Percentiles rank a stretch among this genome's conserved stretches.
Evolutionary conservation across 2,113 vertebrate genomes (phyloP).

Genomic region (Nycticryphes semicollaris): DNA sequence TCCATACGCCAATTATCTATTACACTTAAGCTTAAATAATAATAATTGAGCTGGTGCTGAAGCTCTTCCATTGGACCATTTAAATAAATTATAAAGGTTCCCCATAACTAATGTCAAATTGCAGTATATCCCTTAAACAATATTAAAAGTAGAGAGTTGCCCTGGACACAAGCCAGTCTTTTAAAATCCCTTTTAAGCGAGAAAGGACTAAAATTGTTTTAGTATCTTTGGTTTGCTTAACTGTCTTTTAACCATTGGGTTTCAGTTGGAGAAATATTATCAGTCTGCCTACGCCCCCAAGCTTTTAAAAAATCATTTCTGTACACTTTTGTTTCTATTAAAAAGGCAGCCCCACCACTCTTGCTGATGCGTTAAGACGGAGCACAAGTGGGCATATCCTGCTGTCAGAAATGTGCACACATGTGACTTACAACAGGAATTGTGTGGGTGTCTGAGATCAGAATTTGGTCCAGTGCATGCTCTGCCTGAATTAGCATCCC

Average conservation of each 20-base stretch:
- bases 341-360: not conserved
- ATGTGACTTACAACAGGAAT: not conserved
- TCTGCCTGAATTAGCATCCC: not conserved
- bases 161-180: conserved; percentile 53
- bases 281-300: not conserved
- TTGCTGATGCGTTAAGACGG: not conserved
- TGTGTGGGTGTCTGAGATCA: not conserved
- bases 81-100: conserved; percentile 62
- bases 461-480: not conserved
- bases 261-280: not conserved
- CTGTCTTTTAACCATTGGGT: not conserved
- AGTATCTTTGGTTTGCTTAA: not conserved
- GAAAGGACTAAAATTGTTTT: not conserved
- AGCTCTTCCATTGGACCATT: conserved; percentile 56
- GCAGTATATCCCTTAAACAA: conserved; percentile 48
- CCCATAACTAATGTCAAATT: conserved; percentile 68
- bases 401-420: not conserved
- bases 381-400: not conserved
- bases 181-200: conserved; percentile 56
- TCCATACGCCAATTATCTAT: not conserved
- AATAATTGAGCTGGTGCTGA: not conserved
- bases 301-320: not conserved
- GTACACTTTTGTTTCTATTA: not conserved
- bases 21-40: not conserved
- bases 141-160: conserved; percentile 53